Evolutionary conservation across 1,140 invertebrate genomes (phyloP), one percentile per base, ranked within the genome.

Genomic region (Drosophila ogumai): DNA sequence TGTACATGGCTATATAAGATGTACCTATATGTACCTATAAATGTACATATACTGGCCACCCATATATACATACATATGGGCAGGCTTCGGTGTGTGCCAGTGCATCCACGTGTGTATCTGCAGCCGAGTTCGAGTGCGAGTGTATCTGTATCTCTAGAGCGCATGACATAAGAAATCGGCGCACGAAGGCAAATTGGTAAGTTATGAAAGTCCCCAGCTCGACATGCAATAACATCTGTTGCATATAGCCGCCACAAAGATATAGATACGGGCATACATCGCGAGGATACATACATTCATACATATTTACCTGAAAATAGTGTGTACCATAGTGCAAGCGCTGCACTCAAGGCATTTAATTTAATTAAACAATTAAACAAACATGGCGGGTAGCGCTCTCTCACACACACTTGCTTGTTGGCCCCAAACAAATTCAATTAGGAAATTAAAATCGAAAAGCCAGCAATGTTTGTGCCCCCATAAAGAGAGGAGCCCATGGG

Each of bases 361-460:
- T 88, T 56, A 88, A 88, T 88, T 88, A 88, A 88, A 88, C 85
- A 88, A 88, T 88, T 90, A 90, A 88, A 90, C 85, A 90, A 88
- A 87, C 76, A 87, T 77, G 76, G 56, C 72, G 65, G 44, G 47
- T 36, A 65, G 43, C 46, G 63, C 47, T 54, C 50, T 58, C 61
- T 58, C 34, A 36, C 47, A 61, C 36, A 64, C 28, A 58, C 19
- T 34, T 34, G 40, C 43, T 6, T 31, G 36, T 36, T 46, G 50
- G 52, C 46, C 46, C 34, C 63, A 85, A 90, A 90, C 81, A 90
- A 90, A 90, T 90, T 90, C 85, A 90, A 90, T 90, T 90, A 90
- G 68, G 81, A 77, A 79, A 79, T 78, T 78, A 82, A 81, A 81
- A 75, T 66, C 55, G 68, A 58, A 64, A 61, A 38, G 38, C 40